Evolutionary conservation across 2,888 invertebrate genomes (phyloP), one percentile per base, ranked within the genome.

Genomic region (Trichopoda pennipes): DNA sequence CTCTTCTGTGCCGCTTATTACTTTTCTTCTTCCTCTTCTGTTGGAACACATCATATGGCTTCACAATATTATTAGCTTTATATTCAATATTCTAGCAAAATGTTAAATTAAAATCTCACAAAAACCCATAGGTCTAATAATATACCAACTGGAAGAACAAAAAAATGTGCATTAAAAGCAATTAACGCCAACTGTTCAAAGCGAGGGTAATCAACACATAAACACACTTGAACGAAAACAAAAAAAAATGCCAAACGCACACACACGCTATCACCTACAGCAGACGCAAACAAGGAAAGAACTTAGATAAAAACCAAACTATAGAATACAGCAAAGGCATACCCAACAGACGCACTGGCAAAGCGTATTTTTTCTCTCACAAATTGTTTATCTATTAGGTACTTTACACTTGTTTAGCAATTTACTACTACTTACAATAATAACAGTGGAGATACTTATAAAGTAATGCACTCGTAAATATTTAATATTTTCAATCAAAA

Each of bases 351-450:
- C 42, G 35, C 2, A 49, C 47, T 19, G n/a, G 51, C 58, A 42
- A 49, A 53, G 28, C 42, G 38, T 1, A 63, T 47, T 4, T 28
- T 58, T 56, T 69, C 28, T 28, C 61, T 53, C 51, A 55, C 53
- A 80, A 80, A 80, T 80, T 80, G 75, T 80, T 80, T 75, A 80
- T 80, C 64, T 75, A 80, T 80, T 70, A 80, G 75, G 64, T 75
- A 53, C 70, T 80, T 75, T 75, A 47, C 80, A 80, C 80, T 80
- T 80, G 70, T 80, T 80, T 64, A 80, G 64, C 70, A 75, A 70
- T 70, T 75, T 75, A 70, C 42, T 64, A 70, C 53, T 1, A 19
- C 64, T 56, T 23, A 23, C 66, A 16, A 19, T 8, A 23, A 21
- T 12, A 56, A 73, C 69, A 76, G 61, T 69, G 55, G 9, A 1